phyloP scores from a whole-genome alignment of 1,140 invertebrate species.

The Drepana arcuata region DNA sequence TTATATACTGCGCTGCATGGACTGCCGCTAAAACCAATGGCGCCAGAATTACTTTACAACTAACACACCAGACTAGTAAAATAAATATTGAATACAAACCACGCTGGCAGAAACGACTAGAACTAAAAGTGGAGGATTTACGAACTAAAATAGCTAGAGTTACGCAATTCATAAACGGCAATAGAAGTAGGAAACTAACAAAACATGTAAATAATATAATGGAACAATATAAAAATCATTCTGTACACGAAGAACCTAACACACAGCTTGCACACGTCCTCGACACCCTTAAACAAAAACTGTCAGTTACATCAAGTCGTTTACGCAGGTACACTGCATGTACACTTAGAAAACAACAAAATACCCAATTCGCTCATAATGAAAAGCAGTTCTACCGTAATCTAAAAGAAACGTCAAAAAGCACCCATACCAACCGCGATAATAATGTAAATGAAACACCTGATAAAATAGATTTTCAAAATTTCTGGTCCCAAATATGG shows the following conservation, averaged over 20 bases:
- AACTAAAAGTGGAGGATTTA: conserved; percentile 4
- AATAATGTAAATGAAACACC: neutral
- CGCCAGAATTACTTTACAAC: conserved; percentile 5
- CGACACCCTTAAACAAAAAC: conserved; percentile 13
- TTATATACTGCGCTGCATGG: conserved; percentile 12
- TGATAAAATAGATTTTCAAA: neutral
- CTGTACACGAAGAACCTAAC: conserved; percentile 6
- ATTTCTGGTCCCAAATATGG: neutral
- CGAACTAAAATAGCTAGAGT: conserved; percentile 8
- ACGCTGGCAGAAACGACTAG: no score
- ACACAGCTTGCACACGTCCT: conserved; percentile 1
- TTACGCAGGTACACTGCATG: conserved; percentile 13
- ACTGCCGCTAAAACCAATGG: conserved; percentile 12
- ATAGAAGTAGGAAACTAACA: conserved; percentile 2
- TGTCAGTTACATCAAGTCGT: no score
- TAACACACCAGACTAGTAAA: neutral
- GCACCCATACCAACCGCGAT: neutral
- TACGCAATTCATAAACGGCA: conserved; percentile 9
- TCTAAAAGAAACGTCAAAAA: no score
- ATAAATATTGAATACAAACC: conserved; percentile 4
- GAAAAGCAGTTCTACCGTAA: conserved; percentile 18
- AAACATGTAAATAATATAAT: conserved; percentile 2
- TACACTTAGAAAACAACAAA: conserved; percentile 13
- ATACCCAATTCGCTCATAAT: conserved; percentile 11
- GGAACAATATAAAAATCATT: conserved; percentile 7